phyloP scores from a whole-genome alignment of 2,888 invertebrate species.

The Amphimallon solstitiale region DNA sequence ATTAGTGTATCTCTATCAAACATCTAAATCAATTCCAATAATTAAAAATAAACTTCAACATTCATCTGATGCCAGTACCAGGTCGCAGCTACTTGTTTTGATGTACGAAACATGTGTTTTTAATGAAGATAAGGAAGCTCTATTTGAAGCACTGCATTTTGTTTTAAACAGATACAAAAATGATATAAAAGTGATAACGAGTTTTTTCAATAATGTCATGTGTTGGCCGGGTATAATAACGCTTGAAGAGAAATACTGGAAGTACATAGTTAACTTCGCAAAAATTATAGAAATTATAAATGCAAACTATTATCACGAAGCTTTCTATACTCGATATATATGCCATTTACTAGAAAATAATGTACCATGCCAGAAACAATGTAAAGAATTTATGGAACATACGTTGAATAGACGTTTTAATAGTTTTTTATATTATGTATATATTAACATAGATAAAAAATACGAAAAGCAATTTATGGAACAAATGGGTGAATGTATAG shows the following conservation, averaged over 20 bases:
- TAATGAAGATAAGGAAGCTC: not conserved
- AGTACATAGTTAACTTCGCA: not conserved
- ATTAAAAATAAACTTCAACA: slow-evolving; percentile 12
- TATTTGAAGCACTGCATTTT: not conserved
- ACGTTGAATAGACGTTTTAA: not conserved
- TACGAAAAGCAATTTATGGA: not conserved
- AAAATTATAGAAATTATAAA: slow-evolving; percentile 4
- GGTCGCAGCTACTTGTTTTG: not conserved
- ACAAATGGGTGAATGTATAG: not conserved
- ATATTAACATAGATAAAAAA: not conserved
- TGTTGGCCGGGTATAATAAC: not conserved
- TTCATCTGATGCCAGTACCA: not conserved
- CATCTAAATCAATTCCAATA: not conserved
- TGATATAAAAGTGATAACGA: not conserved
- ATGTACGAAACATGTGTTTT: slow-evolving; percentile 3
- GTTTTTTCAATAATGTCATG: not conserved
- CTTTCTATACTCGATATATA: not conserved
- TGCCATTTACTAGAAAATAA: not conserved
- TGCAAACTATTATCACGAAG: not conserved
- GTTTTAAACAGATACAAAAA: not conserved
- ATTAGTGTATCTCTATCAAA: not conserved
- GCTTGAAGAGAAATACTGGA: not conserved
- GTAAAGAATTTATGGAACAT: not conserved
- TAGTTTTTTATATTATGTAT: not conserved
- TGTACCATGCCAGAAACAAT: not conserved